Base-by-base conservation (phyloP, 2,888 invertebrate species). In the Pedicia rivosa region DNA sequence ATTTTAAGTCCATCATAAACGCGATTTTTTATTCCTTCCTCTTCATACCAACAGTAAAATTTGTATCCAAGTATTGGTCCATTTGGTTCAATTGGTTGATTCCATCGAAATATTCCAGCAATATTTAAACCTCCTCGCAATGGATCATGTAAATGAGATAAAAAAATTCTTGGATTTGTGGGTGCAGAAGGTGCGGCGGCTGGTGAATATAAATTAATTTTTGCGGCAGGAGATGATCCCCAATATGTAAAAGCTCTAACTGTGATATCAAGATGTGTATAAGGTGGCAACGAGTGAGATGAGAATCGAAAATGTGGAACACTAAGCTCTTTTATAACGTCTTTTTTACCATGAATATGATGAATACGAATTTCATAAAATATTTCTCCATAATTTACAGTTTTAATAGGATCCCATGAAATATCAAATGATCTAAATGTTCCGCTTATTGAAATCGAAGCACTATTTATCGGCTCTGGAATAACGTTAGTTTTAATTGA, bases 231-330 rank as follows among this genome's bases (percentile, higher is more conserved):
- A 0, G 84, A 78, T 3, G 76, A 72, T 12, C 81, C 82, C 90
- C 91, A 91, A 48, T 78, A 78, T 0, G 88, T 86, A 53, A 77
- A 79, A 2, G 88, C 79, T 24, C 81, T 72, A 4, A 92, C 70
- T 2, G 78, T 72, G 14, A 87, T 72, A 39, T 74, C 73, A 38
- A 88, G 56, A 12, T 65, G 60, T 7, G 79, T 75, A 55, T 80
- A 84, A 0, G 90, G 83, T 4, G 68, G 55, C 34, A 76, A 63
- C 31, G 57, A 53, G 9, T 63, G 55, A 41, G 64, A 58, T 9
- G 41, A 29, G 47, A 74, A 70, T 46, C 61, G 62, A 28, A 71
- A 53, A 49, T 66, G 65, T 0, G 72, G 61, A 13, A 61, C 58
- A 1, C 67, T 68, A 13, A 70, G 68, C 36, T 44, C 44, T 20